phyloP scores from a whole-genome alignment of 2,797 vertebrate species.

The Vultur gryphus region DNA sequence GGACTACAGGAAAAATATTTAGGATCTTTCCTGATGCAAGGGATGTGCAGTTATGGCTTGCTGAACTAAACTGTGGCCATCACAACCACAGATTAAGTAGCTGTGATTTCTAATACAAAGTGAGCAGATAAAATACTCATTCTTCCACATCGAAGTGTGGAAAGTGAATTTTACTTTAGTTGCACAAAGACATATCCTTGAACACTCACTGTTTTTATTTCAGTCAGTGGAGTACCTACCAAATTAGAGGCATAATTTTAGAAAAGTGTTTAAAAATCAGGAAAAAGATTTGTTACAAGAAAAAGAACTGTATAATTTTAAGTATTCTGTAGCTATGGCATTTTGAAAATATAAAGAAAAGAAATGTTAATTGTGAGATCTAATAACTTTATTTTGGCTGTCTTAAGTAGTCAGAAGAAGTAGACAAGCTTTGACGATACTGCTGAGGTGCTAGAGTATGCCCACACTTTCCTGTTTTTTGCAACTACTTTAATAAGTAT shows the following conservation, averaged over 20 bases:
- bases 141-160: neutral
- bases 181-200: neutral
- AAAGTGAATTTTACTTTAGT: neutral
- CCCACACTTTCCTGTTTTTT: rapidly evolving
- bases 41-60: neutral
- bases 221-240: neutral
- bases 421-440: neutral
- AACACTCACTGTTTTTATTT: neutral
- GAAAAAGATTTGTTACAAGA: neutral
- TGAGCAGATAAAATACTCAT: neutral
- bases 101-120: neutral
- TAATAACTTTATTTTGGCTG: neutral
- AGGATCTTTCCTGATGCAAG: neutral
- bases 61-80: neutral
- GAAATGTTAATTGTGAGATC: neutral
- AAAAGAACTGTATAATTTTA: neutral
- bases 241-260: neutral
- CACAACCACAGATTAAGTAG: neutral
- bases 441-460: neutral
- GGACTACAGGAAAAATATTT: neutral
- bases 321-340: neutral
- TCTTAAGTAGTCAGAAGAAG: neutral
- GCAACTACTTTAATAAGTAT: neutral
- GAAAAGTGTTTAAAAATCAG: neutral
- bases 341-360: neutral